Percentiles rank a stretch among this genome's conserved stretches.
Evolutionary conservation across 1,140 invertebrate genomes (phyloP).

Genomic region (Brachionus sp.): DNA sequence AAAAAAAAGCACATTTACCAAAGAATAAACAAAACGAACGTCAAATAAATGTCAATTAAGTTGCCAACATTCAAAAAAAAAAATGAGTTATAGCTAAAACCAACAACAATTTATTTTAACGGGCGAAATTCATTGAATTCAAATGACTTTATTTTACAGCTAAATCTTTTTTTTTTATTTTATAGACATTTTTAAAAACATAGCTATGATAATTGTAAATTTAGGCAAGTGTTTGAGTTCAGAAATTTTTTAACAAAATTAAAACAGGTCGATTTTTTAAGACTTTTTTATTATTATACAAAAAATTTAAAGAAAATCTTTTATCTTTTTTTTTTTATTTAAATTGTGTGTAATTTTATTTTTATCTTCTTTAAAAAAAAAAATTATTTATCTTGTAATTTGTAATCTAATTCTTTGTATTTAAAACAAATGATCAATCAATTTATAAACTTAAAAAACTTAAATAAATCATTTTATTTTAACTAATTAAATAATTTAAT

Average conservation of each 20-base stretch:
- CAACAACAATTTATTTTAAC: neutral
- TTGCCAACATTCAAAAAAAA: neutral
- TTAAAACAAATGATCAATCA: neutral
- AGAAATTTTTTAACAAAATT: neutral
- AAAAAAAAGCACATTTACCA: neutral
- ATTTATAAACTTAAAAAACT: conserved; percentile 1
- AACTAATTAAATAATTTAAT: neutral
- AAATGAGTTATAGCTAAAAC: neutral
- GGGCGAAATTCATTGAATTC: neutral
- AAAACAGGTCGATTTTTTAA: neutral
- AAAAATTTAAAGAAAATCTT: neutral
- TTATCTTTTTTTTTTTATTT: neutral
- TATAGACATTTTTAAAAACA: neutral
- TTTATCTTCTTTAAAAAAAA: neutral
- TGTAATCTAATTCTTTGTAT: conserved; percentile 4
- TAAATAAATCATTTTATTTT: conserved; percentile 13
- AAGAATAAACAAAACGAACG: neutral
- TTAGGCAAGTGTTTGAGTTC: conserved; percentile 1
- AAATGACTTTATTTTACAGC: neutral
- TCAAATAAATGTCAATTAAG: neutral
- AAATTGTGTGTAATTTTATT: conserved; percentile 5
- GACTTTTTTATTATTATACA: neutral
- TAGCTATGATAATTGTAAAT: neutral
- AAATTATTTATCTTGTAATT: conserved; percentile 6
- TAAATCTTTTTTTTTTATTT: neutral